Conservation (phyloP, 2,888 invertebrate species). For the Pecten maximus region DNA sequence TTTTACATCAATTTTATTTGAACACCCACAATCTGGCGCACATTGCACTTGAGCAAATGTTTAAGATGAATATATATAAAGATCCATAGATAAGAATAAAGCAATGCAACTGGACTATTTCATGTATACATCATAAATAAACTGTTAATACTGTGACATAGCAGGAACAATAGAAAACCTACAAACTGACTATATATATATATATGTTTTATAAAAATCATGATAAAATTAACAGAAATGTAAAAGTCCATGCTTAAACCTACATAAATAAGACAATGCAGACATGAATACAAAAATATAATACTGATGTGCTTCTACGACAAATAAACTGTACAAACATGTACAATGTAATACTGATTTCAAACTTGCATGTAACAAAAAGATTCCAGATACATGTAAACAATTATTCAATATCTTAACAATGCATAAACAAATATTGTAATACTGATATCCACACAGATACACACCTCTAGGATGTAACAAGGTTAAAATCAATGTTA, state of each 20-base stretch:
- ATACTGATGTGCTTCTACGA: not conserved
- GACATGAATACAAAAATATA: not conserved
- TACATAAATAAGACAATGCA: constrained; percentile 7
- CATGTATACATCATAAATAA: not conserved
- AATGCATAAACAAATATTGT: not conserved
- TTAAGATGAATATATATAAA: not conserved
- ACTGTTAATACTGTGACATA: not conserved
- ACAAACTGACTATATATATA: constrained; percentile 5
- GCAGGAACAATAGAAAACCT: not conserved
- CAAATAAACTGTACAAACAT: not conserved
- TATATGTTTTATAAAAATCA: not conserved
- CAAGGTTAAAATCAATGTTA: not conserved
- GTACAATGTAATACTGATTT: constrained; percentile 3
- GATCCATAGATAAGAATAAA: not conserved
- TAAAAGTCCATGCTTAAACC: constrained; percentile 3
- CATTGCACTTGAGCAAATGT: constrained; percentile 28
- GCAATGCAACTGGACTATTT: not conserved
- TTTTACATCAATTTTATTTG: not conserved
- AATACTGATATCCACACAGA: constrained; percentile 1
- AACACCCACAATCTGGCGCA: constrained; percentile 15
- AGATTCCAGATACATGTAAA: not conserved
- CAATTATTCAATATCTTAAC: not conserved
- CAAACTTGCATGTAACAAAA: not conserved
- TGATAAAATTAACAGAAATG: constrained; percentile 21
- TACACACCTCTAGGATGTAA: not conserved